Conservation (phyloP, 2,797 vertebrate species). For the Hydrolagus colliei region DNA sequence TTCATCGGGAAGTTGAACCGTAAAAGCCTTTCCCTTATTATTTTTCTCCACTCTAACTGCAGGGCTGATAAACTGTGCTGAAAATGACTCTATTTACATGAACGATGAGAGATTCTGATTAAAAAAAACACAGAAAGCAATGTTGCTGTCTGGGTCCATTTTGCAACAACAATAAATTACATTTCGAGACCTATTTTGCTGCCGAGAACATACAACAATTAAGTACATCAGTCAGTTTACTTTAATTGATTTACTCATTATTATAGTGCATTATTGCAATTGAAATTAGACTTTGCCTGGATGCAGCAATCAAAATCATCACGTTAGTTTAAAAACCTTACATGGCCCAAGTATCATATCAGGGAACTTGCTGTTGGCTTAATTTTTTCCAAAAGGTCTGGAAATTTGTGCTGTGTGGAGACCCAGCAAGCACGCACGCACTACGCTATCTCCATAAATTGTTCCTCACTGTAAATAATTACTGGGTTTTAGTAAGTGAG, state of each 20-base stretch:
- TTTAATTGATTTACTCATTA: not conserved
- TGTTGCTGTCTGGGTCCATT: not conserved
- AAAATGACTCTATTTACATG: not conserved
- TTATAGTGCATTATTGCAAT: constrained; percentile 18
- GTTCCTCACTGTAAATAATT: too few species aligned
- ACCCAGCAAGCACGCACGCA: too few species aligned
- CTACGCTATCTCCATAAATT: too few species aligned
- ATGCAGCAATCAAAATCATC: not conserved
- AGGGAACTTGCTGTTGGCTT: not conserved
- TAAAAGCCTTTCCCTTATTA: not conserved
- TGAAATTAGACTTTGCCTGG: not conserved
- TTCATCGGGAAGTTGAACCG: not conserved
- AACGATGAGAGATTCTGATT: not conserved
- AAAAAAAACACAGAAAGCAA: not conserved
- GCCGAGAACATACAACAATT: constrained; percentile 3
- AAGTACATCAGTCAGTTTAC: not conserved
- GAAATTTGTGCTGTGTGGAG: too few species aligned
- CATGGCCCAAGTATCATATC: not conserved
- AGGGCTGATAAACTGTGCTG: not conserved
- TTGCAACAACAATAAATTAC: not conserved
- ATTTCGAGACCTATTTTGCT: not conserved
- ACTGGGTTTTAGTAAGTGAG: too few species aligned
- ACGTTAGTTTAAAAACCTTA: constrained; percentile 4
- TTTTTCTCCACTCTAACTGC: not conserved
- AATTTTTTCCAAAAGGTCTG: not conserved